These are phyloP conservation scores for Epizoanthus stellaris DNA, from an alignment of 92 coral and sea anemone species.

Conservation along the genomic window DNA sequence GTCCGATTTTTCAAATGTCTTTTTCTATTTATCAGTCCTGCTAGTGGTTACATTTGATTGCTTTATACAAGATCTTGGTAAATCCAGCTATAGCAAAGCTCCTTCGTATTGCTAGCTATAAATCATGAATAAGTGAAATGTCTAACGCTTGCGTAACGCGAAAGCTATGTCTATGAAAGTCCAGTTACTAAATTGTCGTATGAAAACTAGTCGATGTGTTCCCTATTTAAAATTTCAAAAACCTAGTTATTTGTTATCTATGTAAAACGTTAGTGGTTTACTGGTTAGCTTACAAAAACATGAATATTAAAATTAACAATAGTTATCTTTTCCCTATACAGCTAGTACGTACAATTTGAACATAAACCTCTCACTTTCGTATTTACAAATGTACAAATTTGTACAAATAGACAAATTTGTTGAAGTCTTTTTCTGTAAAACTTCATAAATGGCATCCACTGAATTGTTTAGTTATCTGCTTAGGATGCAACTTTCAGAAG, in stretches of 20 bases:
- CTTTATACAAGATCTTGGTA: conserved; percentile 5
- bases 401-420: conserved; percentile 91
- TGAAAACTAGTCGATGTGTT: background rate
- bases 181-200: background rate
- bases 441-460: conserved; percentile 25
- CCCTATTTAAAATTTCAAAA: conserved; percentile 20
- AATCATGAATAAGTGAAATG: background rate
- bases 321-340: conserved; percentile 16
- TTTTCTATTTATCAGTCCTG: background rate
- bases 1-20: background rate
- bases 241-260: conserved; percentile 1
- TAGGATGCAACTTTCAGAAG: conserved; percentile 81
- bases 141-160: background rate
- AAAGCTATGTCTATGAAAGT: conserved; percentile 19
- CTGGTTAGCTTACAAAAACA: conserved; percentile 5
- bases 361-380: conserved; percentile 61
- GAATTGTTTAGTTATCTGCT: conserved; percentile 28
- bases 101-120: background rate
- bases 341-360: conserved; percentile 48
- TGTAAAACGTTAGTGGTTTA: background rate
- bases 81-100: background rate
- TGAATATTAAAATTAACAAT: conserved; percentile 33
- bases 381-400: conserved; percentile 96
- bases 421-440: conserved; percentile 68
- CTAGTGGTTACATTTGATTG: background rate